A percentile compares a stretch with the other conserved stretches of the same genome.
Conservation (phyloP, 2,888 invertebrate genomes). For the Ectemnius lituratus region DNA sequence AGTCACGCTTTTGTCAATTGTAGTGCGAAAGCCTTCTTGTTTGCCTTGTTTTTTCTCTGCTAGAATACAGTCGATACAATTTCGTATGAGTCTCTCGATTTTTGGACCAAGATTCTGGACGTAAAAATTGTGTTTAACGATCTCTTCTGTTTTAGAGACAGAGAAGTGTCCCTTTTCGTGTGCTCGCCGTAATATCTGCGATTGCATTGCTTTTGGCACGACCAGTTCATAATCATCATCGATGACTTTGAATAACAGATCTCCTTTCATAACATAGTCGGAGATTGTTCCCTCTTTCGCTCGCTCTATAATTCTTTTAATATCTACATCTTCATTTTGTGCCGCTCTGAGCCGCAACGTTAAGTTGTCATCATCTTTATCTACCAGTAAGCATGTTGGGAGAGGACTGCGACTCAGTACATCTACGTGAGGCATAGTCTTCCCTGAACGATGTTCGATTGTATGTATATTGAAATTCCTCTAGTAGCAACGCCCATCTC, state of each 20-base stretch:
- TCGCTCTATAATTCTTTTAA: constrained; percentile 8
- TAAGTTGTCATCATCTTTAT: constrained; percentile 17
- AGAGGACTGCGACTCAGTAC: constrained; percentile 51
- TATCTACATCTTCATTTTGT: constrained; percentile 31
- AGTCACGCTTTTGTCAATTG: constrained; percentile 61
- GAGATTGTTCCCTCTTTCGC: constrained; percentile 23
- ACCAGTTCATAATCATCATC: constrained; percentile 51
- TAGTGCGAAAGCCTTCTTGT: constrained; percentile 61
- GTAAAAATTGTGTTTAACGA: constrained; percentile 2
- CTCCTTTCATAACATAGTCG: constrained; percentile 51
- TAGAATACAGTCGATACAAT: constrained; percentile 63
- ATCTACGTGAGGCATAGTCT: constrained; percentile 54
- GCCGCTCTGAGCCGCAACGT: constrained; percentile 27
- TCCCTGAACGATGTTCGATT: constrained; percentile 48
- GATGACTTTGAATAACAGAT: constrained; percentile 10
- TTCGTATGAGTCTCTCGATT: constrained; percentile 15
- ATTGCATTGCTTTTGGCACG: constrained; percentile 69
- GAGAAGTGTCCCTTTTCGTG: constrained; percentile 72
- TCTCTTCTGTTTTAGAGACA: constrained; percentile 52
- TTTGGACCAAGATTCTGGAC: not conserved
- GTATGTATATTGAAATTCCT: constrained; percentile 27
- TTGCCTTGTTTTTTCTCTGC: constrained; percentile 61
- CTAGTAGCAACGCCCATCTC: constrained; percentile 12
- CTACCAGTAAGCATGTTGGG: constrained; percentile 7
- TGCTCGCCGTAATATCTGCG: constrained; percentile 67